Percentiles rank a stretch among this genome's conserved stretches.
Evolutionary conservation across 2,888 invertebrate genomes (phyloP).

Genomic region (Pseudanteris insignis): DNA sequence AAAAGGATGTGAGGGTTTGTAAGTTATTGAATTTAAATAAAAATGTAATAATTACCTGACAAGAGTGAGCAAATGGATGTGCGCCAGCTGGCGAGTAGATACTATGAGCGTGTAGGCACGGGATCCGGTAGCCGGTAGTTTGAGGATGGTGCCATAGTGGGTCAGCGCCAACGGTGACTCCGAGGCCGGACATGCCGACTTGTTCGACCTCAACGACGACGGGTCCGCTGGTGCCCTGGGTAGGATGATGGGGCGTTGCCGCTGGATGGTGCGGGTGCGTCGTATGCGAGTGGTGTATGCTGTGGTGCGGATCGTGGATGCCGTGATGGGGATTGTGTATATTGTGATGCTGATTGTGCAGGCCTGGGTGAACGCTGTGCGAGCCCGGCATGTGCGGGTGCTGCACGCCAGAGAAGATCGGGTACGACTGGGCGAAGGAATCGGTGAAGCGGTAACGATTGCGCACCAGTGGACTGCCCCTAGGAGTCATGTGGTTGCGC

Average conservation of each 20-base stretch:
- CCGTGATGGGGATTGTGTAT: conserved; percentile 48
- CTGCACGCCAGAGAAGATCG: conserved; percentile 55
- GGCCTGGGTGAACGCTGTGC: conserved; percentile 44
- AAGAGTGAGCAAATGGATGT: conserved; percentile 62
- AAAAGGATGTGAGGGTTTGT: neutral
- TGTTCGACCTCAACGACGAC: conserved; percentile 62
- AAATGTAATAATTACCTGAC: conserved; percentile 55
- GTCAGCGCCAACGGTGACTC: conserved; percentile 59
- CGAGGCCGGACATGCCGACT: conserved; percentile 61
- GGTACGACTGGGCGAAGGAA: conserved; percentile 55
- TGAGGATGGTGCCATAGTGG: conserved; percentile 57
- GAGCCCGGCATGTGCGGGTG: conserved; percentile 47
- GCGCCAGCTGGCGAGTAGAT: conserved; percentile 61
- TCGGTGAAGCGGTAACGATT: conserved; percentile 60
- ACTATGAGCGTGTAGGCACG: conserved; percentile 61
- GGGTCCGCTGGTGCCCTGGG: conserved; percentile 60
- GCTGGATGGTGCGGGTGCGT: conserved; percentile 55
- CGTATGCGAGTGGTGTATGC: conserved; percentile 60
- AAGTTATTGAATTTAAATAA: neutral
- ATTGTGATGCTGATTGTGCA: conserved; percentile 38
- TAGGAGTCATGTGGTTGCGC: conserved; percentile 68
- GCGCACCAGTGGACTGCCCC: conserved; percentile 59
- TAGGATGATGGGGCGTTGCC: conserved; percentile 57
- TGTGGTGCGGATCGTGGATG: conserved; percentile 59
- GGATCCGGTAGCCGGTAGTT: conserved; percentile 59